phyloP scores from a whole-genome alignment of 2,113 vertebrate genomes.

The Spilogale gracilis region DNA sequence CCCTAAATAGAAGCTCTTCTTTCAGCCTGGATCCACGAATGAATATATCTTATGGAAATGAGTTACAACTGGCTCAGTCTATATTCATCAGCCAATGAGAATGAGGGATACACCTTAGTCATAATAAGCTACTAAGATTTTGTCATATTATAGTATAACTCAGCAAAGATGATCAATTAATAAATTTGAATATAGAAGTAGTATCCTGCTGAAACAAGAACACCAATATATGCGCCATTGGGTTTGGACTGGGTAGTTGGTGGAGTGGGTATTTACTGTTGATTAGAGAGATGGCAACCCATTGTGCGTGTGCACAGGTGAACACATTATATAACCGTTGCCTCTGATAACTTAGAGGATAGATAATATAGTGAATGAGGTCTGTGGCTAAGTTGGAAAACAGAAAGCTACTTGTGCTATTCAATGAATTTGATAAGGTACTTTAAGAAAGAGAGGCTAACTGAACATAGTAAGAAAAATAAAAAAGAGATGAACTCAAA shows the following conservation, averaged over 20 bases:
- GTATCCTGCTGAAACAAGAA: not conserved
- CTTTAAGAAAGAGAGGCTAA: not conserved
- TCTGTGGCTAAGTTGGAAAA: not conserved
- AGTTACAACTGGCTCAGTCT: not conserved
- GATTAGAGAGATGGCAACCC: not conserved
- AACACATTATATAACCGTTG: not conserved
- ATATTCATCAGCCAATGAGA: not conserved
- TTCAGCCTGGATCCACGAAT: not conserved
- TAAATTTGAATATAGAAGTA: not conserved
- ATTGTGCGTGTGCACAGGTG: not conserved
- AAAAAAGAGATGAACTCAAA: not conserved
- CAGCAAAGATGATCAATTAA: not conserved
- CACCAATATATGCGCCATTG: not conserved
- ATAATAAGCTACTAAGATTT: not conserved
- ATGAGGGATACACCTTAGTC: not conserved
- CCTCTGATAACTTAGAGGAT: not conserved
- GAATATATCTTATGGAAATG: not conserved
- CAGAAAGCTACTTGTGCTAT: not conserved
- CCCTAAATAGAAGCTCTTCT: not conserved
- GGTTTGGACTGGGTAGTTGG: not conserved
- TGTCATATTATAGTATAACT: not conserved
- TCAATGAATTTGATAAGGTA: not conserved
- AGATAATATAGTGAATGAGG: not conserved
- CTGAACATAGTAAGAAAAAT: not conserved
- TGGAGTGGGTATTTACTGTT: not conserved